Percentiles rank a stretch among this genome's conserved stretches.
These are phyloP conservation scores for Schrankia costaestrigalis DNA, from an alignment of 2,888 invertebrate species.

Conservation along the genomic window DNA sequence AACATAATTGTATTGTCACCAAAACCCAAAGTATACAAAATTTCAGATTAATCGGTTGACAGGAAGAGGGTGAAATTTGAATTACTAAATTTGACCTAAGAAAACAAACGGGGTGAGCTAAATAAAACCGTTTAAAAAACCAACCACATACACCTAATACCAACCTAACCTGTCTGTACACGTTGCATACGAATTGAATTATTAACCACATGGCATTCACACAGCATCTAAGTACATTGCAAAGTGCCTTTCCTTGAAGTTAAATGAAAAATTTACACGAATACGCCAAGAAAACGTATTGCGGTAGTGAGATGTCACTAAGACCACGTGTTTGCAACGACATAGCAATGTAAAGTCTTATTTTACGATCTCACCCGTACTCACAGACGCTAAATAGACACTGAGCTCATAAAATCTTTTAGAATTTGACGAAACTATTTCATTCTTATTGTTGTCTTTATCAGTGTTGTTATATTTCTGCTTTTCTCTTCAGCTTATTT, in stretches of 20 bases:
- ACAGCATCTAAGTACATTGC: slow-evolving; percentile 15
- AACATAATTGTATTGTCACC: too few relatives aligned
- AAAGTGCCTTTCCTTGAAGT: slow-evolving; percentile 13
- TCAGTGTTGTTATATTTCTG: slow-evolving; percentile 30
- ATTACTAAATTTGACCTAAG: too few relatives aligned
- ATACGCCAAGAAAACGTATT: slow-evolving; percentile 15
- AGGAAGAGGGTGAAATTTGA: too few relatives aligned
- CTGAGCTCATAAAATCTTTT: slow-evolving; percentile 31
- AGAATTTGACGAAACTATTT: slow-evolving; percentile 28
- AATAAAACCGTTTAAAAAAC: too few relatives aligned
- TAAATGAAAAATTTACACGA: slow-evolving; percentile 29
- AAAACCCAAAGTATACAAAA: too few relatives aligned
- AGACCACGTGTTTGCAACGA: slow-evolving; percentile 18
- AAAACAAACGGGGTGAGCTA: too few relatives aligned
- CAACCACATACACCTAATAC: too few relatives aligned
- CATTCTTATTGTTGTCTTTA: slow-evolving; percentile 33
- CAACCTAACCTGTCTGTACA: too few relatives aligned
- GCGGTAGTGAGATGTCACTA: slow-evolving; percentile 12
- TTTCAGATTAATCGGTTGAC: too few relatives aligned
- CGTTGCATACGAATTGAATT: too few relatives aligned
- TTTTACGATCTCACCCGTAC: slow-evolving; percentile 21
- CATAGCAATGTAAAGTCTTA: slow-evolving; percentile 13
- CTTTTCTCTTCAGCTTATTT: slow-evolving; percentile 28
- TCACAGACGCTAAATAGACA: slow-evolving; percentile 26
- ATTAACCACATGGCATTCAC: slow-evolving; percentile 21